Evolutionary conservation across 2,797 vertebrate species (phyloP).

Genomic region (Luscinia megarhynchos): DNA sequence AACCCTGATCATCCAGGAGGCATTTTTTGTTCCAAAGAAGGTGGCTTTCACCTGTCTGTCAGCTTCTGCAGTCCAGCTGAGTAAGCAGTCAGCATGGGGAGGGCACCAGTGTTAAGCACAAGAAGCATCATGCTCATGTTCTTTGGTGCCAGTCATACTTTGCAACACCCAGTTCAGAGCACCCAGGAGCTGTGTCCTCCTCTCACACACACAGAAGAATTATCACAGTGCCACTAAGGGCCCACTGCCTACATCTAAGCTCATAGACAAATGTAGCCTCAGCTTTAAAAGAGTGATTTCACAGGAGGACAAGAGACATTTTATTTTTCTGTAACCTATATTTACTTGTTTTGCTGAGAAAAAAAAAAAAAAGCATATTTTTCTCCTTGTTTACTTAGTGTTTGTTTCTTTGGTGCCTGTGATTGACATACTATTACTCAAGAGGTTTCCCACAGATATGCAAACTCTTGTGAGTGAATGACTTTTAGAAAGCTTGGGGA

Average conservation of each 20-base stretch:
- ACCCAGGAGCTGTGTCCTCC: background rate
- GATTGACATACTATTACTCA: background rate
- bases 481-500: background rate
- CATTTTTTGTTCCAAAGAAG: background rate
- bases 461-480: background rate
- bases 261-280: background rate
- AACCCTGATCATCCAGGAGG: background rate
- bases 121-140: background rate
- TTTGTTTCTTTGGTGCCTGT: background rate
- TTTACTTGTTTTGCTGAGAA: background rate
- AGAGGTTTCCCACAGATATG: background rate
- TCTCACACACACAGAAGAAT: background rate
- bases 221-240: background rate
- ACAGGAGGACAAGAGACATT: background rate
- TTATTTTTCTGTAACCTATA: background rate
- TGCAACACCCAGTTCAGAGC: background rate
- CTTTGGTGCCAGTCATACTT: background rate
- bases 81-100: background rate
- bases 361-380: background rate
- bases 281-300: background rate
- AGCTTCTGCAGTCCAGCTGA: background rate
- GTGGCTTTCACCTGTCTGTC: background rate
- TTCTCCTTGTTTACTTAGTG: background rate
- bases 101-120: background rate
- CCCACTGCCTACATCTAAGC: background rate